phyloP scores from a whole-genome alignment of 2,113 vertebrate species.

The Entosphenus tridentatus region DNA sequence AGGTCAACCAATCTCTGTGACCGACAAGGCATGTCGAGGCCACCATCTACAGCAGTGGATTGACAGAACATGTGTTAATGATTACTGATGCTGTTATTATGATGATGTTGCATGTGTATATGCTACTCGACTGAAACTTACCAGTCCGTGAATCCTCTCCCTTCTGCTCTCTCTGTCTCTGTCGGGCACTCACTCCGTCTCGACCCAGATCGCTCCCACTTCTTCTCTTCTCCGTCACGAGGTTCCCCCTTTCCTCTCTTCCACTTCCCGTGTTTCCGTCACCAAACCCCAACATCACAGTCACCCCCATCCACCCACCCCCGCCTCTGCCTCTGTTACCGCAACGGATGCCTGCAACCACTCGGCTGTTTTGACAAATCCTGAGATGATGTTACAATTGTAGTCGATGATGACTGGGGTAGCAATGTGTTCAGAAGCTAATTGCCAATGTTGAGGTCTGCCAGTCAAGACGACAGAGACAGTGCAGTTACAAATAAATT shows the following conservation, averaged over 20 bases:
- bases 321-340: background rate
- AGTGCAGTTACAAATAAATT: too few species aligned
- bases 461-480: too few species aligned
- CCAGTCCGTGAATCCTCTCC: too few species aligned
- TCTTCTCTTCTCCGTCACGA: background rate
- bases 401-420: background rate
- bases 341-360: background rate
- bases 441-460: too few species aligned
- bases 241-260: background rate
- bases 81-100: too few species aligned
- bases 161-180: background rate
- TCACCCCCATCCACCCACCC: background rate
- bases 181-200: background rate
- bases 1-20: too few species aligned
- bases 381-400: background rate
- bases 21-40: too few species aligned
- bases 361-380: background rate
- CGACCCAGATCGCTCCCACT: background rate
- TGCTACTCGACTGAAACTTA: too few species aligned
- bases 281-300: background rate
- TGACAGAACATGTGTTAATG: too few species aligned
- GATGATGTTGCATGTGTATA: too few species aligned
- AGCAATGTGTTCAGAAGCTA: background rate
- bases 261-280: background rate
- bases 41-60: too few species aligned